Evolutionary conservation across 2,113 vertebrate species (phyloP), one percentile per base, ranked within the genome.

Genomic region (Neoarius graeffei): DNA sequence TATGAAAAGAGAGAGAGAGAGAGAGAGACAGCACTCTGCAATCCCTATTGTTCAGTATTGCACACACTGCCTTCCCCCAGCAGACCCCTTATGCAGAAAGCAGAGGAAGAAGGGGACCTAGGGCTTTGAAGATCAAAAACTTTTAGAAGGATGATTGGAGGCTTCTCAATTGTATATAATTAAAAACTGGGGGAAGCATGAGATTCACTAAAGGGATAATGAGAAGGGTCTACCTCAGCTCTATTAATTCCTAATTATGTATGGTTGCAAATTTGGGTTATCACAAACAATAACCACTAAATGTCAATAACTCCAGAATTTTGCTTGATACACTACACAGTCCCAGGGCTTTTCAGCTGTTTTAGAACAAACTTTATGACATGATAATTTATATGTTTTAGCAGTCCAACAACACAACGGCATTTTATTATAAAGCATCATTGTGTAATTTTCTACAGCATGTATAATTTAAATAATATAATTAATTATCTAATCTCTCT

Each of bases 41-140:
- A 69, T n/a, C 20, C 50, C 13, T 56, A 56, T 8, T 54, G 52
- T 76, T 48, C 10, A 50, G 42, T 76, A 20, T 1, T 76, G 35
- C 10, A 3, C 42, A 42, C 48, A 77, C 19, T 35, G 80, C 60
- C 17, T 52, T 87, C 42, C 77, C 52, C 86, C 54, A 76, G 67
- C 48, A 30, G 83, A 7, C 80, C 83, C 42, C 76, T 79, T 85
- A 85, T 59, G 59, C 82, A 88, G 73, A 81, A 87, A 89, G 89
- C 60, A 59, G 69, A 88, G 89, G 86, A 85, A 80, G 87, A 74
- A 48, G 66, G 83, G 89, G 80, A 81, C 87, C 84, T 14, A 84
- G 67, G 80, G 88, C 93, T 95, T 94, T 95, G 91, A 94, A 94
- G 94, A 94, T 94, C 90, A 94, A 94, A 94, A 82, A 87, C 90